Conservation (phyloP, 1,140 invertebrate genomes). For the Meloidogyne chitwoodi region DNA sequence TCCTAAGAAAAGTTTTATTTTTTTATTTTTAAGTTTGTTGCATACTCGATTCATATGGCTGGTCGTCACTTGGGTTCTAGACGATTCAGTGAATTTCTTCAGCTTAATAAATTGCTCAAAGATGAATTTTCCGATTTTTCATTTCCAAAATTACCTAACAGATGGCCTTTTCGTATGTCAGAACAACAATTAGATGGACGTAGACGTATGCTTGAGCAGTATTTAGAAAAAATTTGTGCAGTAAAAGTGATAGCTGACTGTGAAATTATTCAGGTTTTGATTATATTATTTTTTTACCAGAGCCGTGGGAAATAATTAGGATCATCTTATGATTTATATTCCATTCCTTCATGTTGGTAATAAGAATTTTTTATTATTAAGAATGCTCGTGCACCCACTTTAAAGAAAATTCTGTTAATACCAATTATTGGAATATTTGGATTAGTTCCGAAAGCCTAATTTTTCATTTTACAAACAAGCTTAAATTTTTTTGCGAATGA, state of each 20-base stretch:
- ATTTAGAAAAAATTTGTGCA: constrained; percentile 95
- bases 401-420: no score
- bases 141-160: constrained; percentile 94
- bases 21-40: constrained; percentile 72
- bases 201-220: constrained; percentile 87
- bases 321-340: no score
- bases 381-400: no score
- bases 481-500: background rate
- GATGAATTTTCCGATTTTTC: constrained; percentile 93
- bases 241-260: constrained; percentile 94
- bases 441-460: no score
- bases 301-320: no score
- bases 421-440: no score
- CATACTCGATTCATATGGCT: constrained; percentile 98
- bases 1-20: background rate
- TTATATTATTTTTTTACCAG: background rate
- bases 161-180: constrained; percentile 92
- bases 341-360: no score
- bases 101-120: constrained; percentile 81
- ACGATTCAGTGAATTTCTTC: constrained; percentile 75
- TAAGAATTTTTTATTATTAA: no score
- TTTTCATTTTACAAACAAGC: no score
- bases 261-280: constrained; percentile 79
- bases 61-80: constrained; percentile 90
- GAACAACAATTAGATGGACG: constrained; percentile 93